Evolutionary conservation across 2,888 invertebrate genomes (phyloP).

Genomic region (Cecidostiba fungosa): DNA sequence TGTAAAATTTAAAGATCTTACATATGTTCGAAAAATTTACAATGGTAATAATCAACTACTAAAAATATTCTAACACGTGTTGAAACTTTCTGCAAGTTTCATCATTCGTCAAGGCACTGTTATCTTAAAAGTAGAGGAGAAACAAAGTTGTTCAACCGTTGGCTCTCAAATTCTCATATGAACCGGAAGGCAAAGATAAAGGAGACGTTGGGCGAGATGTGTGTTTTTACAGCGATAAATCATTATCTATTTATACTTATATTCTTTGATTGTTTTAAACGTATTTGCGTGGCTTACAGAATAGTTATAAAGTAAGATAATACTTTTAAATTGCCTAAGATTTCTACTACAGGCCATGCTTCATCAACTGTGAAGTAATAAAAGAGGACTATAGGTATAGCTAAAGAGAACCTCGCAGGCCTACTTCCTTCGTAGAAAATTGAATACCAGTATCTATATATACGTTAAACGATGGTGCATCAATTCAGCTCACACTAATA

Average conservation of each 20-base stretch:
- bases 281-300: not conserved
- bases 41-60: constrained; percentile 29
- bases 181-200: constrained; percentile 6
- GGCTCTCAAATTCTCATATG: too few species aligned
- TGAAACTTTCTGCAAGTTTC: constrained; percentile 35
- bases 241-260: not conserved
- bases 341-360: not conserved
- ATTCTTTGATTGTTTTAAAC: constrained; percentile 2
- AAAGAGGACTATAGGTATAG: too few species aligned
- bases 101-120: constrained; percentile 57
- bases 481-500: too few species aligned
- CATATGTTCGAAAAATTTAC: constrained; percentile 49
- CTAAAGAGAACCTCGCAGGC: too few species aligned
- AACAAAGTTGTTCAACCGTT: constrained; percentile 14
- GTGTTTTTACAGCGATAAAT: constrained; percentile 11
- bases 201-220: constrained; percentile 18
- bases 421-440: too few species aligned
- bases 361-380: not conserved
- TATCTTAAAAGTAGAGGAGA: constrained; percentile 47
- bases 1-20: too few species aligned
- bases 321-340: constrained; percentile 4
- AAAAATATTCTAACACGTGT: constrained; percentile 20
- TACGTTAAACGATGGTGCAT: too few species aligned
- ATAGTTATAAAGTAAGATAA: not conserved
- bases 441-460: too few species aligned